phyloP scores from a whole-genome alignment of 92 coral and sea anemone species.

The Umimayanthus chanpuru region DNA sequence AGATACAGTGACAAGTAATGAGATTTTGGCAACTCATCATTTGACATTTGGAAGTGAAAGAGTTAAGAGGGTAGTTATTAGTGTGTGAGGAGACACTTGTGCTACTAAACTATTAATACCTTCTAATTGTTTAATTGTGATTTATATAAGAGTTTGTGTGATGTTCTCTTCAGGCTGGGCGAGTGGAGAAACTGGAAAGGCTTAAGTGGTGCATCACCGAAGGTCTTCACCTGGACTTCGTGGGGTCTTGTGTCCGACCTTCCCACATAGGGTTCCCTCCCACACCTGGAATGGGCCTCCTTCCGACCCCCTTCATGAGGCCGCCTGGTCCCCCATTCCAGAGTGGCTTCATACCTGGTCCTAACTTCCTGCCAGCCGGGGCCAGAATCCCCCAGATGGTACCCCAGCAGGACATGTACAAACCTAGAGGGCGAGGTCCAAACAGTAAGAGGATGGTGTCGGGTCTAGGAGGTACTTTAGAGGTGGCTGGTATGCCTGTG shows the following conservation, averaged over 20 bases:
- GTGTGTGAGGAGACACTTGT: too few species aligned
- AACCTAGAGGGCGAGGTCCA: conserved; percentile 88
- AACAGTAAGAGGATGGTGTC: conserved; percentile 93
- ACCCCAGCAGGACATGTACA: conserved; percentile 58
- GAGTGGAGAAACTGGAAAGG: conserved; percentile 92
- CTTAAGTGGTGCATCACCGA: conserved; percentile 97
- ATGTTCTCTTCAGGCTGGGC: conserved; percentile 60
- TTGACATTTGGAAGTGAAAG: background rate
- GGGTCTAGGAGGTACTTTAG: conserved; percentile 95
- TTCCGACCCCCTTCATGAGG: conserved; percentile 74
- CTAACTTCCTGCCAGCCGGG: conserved; percentile 84
- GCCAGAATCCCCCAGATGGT: conserved; percentile 72
- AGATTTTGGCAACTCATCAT: background rate
- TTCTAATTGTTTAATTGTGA: background rate
- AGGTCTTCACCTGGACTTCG: conserved; percentile 78
- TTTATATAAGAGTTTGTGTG: background rate
- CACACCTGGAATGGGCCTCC: conserved; percentile 77
- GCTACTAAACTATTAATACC: too few species aligned
- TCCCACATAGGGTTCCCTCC: conserved; percentile 64
- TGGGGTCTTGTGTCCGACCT: conserved; percentile 52
- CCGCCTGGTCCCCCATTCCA: conserved; percentile 79
- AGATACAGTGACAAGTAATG: background rate
- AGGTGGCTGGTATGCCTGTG: conserved; percentile 97
- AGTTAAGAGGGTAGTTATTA: too few species aligned
- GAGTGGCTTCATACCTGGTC: conserved; percentile 66